These are phyloP conservation scores for Deladenus siricidicola DNA, from an alignment of 2,888 invertebrate species.

Conservation along the genomic window DNA sequence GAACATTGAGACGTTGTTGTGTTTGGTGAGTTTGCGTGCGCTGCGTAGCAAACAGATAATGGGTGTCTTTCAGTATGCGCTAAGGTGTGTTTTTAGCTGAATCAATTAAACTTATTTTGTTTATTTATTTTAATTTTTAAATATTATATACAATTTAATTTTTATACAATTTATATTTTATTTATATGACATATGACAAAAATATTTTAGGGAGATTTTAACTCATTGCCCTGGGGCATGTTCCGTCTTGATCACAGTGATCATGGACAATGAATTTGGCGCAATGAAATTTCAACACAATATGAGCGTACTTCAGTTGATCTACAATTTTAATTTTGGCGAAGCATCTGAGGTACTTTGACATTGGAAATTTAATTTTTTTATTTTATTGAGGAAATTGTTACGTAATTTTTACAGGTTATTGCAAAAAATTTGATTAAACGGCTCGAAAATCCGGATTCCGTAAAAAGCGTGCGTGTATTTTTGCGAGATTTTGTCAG, in stretches of 20 bases:
- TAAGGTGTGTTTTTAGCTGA: conserved; percentile 9
- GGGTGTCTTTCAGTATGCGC: conserved; percentile 14
- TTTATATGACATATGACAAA: neutral
- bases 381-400: neutral
- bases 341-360: neutral
- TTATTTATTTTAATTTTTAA: neutral
- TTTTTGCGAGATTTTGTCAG: conserved; percentile 13
- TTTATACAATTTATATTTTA: neutral
- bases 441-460: conserved; percentile 4
- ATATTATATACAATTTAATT: neutral
- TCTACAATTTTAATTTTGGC: neutral
- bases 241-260: neutral
- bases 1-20: conserved; percentile 12
- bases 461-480: conserved; percentile 8
- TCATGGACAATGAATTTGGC: conserved; percentile 11
- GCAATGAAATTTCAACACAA: conserved; percentile 6
- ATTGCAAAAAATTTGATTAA: conserved; percentile 11
- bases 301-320: neutral
- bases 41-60: conserved; percentile 16
- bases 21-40: conserved; percentile 7
- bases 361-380: too few species aligned
- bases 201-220: conserved; percentile 1
- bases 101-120: neutral
- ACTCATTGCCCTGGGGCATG: conserved; percentile 3
- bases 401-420: conserved; percentile 9